Percentiles rank a stretch among this genome's conserved stretches.
Evolutionary conservation across 2,113 vertebrate species (phyloP).

Genomic region (Saguinus midas): DNA sequence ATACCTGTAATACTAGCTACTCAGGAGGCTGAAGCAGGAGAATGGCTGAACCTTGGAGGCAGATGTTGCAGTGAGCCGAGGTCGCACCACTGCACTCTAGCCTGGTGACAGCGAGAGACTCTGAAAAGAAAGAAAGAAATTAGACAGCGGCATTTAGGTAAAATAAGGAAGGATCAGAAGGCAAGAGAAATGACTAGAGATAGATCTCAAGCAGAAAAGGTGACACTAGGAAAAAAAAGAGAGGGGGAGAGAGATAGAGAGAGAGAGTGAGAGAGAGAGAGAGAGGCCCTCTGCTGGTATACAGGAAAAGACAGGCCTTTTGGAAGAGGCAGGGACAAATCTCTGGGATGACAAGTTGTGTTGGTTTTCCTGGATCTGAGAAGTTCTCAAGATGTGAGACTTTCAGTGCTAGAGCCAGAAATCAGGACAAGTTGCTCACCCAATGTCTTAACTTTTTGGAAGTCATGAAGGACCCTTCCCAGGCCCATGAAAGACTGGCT

Average conservation of each 20-base stretch:
- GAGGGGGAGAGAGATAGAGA: too few species aligned
- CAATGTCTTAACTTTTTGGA: not conserved
- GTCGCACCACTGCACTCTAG: too few species aligned
- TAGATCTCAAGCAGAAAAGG: not conserved
- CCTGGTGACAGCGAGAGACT: too few species aligned
- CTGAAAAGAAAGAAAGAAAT: not conserved
- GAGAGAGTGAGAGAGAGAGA: not conserved
- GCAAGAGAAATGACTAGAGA: not conserved
- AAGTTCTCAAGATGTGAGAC: not conserved
- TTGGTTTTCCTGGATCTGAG: not conserved
- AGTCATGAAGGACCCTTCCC: not conserved
- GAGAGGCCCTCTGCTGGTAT: not conserved
- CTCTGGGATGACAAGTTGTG: not conserved
- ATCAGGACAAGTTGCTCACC: not conserved
- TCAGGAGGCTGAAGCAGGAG: too few species aligned
- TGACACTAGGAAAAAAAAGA: not conserved
- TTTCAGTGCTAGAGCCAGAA: not conserved
- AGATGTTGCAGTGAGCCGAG: too few species aligned
- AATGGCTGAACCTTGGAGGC: too few species aligned
- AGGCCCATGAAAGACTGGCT: too few species aligned
- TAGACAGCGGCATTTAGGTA: not conserved
- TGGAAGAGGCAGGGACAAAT: not conserved
- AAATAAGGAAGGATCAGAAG: not conserved
- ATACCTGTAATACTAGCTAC: too few species aligned
- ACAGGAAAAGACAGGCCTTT: not conserved